Evolutionary conservation across 2,797 vertebrate genomes (phyloP).

Genomic region (Knipowitschia caucasica): DNA sequence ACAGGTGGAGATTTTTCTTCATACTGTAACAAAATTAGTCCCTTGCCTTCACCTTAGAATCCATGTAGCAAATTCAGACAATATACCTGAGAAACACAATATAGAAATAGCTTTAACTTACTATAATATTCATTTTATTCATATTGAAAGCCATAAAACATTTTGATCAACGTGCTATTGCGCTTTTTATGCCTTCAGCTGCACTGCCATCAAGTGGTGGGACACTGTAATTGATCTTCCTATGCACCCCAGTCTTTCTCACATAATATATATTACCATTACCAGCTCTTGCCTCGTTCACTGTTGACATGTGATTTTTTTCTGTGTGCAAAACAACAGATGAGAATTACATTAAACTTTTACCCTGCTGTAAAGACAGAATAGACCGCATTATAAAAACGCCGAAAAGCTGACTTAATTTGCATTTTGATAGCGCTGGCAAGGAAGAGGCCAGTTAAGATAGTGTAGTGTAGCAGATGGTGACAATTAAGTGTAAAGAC

Average conservation of each 20-base stretch:
- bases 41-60: too few species aligned
- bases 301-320: neutral
- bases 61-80: too few species aligned
- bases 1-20: too few species aligned
- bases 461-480: neutral
- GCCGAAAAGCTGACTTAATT: slow-evolving; percentile 1
- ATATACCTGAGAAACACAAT: too few species aligned
- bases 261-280: neutral
- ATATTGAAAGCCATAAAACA: too few species aligned
- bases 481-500: neutral
- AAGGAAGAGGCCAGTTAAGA: neutral
- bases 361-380: neutral
- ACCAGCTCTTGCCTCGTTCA: neutral
- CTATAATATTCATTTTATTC: too few species aligned
- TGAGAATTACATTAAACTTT: neutral
- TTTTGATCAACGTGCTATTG: too few species aligned
- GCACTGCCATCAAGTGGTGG: slow-evolving; percentile 70
- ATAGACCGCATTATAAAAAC: neutral
- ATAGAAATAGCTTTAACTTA: too few species aligned
- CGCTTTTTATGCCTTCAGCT: slow-evolving; percentile 41
- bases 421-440: slow-evolving; percentile 6
- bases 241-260: neutral
- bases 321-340: neutral
- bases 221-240: slow-evolving; percentile 6
- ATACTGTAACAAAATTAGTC: too few species aligned